Base-by-base conservation (phyloP, 2,888 invertebrate species). In the Clivina fossor region DNA sequence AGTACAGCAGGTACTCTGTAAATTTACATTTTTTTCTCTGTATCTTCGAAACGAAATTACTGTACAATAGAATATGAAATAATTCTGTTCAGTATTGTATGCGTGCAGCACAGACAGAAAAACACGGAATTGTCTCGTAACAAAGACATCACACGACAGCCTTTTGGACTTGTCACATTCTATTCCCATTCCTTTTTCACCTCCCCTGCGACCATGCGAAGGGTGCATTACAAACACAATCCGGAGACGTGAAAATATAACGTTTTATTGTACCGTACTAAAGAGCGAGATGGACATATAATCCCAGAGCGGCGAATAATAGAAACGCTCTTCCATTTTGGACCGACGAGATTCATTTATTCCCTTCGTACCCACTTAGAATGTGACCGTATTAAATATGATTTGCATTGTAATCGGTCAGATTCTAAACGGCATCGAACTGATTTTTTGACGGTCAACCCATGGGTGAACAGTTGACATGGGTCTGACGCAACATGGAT, bases 391-490 rank as follows among this genome's bases (percentile, higher is more conserved):
- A 37, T 11, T 20, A 7, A 32, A 43, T 43, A 5, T 15, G 22
- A 15, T 47, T 24, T 59, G 61, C 54, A 62, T 54, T 57, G 55
- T 59, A 28, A 57, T 59, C 18, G 32, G 19, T 41, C 57, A 56
- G 57, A 51, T 57, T 63, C 65, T 61, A 62, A 62, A 40, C 57
- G 47, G 57, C 59, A n/a, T n/a, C n/a, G 51, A 60, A 62, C 63
- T 63, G 65, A 69, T 69, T 71, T 47, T 69, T 69, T 69, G 71
- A 70, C 69, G 65, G 65, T 62, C 64, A 65, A 65, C 68, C n/a
- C 66, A 65, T 67, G 68, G 69, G 65, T 66, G 56, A 66, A n/a
- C n/a, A 59, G 67, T 69, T 73, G 73, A 73, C 69, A 70, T 72
- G 72, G 73, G 73, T 73, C 71, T 70, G 73, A 72, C 71, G 67